A percentile compares a stretch with the other conserved stretches of the same genome.
These are phyloP conservation scores for Toxotes lorentzi DNA, from an alignment of 2,797 vertebrate genomes.

Conservation along the genomic window DNA sequence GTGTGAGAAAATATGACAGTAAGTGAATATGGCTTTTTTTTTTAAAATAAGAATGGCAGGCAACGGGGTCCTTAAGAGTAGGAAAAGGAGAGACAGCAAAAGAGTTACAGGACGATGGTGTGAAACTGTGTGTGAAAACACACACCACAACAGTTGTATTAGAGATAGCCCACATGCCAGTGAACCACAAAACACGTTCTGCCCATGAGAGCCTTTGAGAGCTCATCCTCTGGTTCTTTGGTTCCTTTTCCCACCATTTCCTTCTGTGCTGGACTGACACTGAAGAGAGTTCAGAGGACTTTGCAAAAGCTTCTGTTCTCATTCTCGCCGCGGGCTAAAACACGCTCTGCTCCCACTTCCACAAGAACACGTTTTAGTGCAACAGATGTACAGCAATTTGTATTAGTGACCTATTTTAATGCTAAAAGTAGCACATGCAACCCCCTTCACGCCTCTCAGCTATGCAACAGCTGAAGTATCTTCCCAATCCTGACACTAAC, in stretches of 20 bases:
- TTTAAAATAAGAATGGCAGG: slow-evolving; percentile 16
- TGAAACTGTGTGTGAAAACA: not conserved
- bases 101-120: not conserved
- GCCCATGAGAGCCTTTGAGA: not conserved
- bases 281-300: slow-evolving; percentile 20
- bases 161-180: not conserved
- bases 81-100: not conserved
- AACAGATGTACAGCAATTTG: slow-evolving; percentile 49
- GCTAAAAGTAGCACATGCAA: slow-evolving; percentile 45
- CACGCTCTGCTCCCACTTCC: slow-evolving; percentile 18
- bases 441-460: not conserved
- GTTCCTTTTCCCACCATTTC: not conserved
- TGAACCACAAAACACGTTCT: not conserved
- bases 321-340: slow-evolving; percentile 38
- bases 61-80: not conserved
- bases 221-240: not conserved
- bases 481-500: slow-evolving; percentile 12
- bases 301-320: slow-evolving; percentile 26
- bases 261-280: slow-evolving; percentile 30
- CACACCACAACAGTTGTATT: not conserved
- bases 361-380: slow-evolving; percentile 27
- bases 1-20: not conserved
- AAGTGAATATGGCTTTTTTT: slow-evolving; percentile 4
- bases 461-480: not conserved
- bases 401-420: slow-evolving; percentile 58